Base-by-base conservation (phyloP, 2,113 vertebrate species). In the Rhea americana region DNA sequence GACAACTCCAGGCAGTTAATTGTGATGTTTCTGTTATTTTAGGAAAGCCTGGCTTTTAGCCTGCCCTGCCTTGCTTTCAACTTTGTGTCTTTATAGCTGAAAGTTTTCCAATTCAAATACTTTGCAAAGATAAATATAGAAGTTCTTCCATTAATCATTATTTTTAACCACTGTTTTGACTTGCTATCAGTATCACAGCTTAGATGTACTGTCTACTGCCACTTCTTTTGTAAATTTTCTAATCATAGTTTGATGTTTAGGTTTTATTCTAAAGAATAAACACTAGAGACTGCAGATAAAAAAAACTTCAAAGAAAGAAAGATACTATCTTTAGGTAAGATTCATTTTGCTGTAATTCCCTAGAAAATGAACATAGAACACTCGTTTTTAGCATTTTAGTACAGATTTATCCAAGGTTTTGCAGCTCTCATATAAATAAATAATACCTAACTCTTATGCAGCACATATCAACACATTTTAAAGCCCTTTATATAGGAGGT, bases 1-100 rank as follows among this genome's bases (percentile, higher is more conserved):
- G 94, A 95, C 94, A 96, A 37, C 87, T 83, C 63, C 68, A 91
- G 63, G 55, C 87, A 93, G 79, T 65, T 92, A 90, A 93, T 96
- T 81, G 81, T 25, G 15, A 85, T 37, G 5, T 78, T 85, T 85
- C 84, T 90, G 68, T 83, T 91, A 86, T 74, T 92, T 85, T 72
- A 85, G 22, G 12, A 59, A 90, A 94, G 56, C 80, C n/a, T 91
- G 84, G 93, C 91, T 82, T 92, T 87, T 63, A 84, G 81, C 76
- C 73, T 76, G 72, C 72, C 41, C 83, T 82, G 63, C 51, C 72
- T 91, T 76, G 80, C 63, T 92, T 96, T 93, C 87, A 93, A 74
- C 61, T 74, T 87, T 56, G 25, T 87, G 84, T 91, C 87, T 74
- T 96, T 72, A 85, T 35, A 89, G 89, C 65, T 53, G 16, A 56